A percentile compares a stretch with the other conserved stretches of the same genome.
Conservation (phyloP, 2,797 vertebrate species). For the Neostethus bicornis region DNA sequence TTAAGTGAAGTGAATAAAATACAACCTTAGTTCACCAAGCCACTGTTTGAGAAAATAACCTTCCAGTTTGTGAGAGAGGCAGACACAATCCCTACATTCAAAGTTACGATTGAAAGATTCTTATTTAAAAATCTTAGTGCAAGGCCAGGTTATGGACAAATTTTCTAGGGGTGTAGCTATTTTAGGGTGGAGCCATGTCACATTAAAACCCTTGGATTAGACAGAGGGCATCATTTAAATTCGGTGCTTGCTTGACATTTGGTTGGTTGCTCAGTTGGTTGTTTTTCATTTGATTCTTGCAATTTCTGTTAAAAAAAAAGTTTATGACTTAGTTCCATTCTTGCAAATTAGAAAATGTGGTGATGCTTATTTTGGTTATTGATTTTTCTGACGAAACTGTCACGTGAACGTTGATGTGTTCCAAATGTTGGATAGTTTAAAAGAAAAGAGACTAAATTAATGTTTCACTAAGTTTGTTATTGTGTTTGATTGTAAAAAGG, state of each 20-base stretch:
- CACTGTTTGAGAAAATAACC: no score
- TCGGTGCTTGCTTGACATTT: neutral
- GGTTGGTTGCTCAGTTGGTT: neutral
- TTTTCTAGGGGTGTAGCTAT: no score
- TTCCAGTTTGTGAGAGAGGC: no score
- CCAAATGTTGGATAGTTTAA: slow-evolving; percentile 32
- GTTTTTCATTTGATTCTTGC: neutral
- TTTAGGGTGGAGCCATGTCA: no score
- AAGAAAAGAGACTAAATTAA: slow-evolving; percentile 9
- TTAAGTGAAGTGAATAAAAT: no score
- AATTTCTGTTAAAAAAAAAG: neutral
- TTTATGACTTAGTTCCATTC: neutral
- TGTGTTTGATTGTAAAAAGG: slow-evolving; percentile 49
- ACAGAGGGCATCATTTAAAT: no score
- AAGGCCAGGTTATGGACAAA: no score
- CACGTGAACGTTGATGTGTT: slow-evolving; percentile 7
- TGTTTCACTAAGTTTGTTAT: slow-evolving; percentile 34
- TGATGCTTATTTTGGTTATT: slow-evolving; percentile 4
- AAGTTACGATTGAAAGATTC: no score
- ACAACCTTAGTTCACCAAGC: no score
- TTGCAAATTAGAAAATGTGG: neutral
- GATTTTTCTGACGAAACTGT: slow-evolving; percentile 14
- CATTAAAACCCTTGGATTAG: no score
- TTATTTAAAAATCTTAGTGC: no score
- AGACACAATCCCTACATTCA: no score